Conservation (phyloP, 2,797 vertebrate species). For the Peromyscus eremicus region DNA sequence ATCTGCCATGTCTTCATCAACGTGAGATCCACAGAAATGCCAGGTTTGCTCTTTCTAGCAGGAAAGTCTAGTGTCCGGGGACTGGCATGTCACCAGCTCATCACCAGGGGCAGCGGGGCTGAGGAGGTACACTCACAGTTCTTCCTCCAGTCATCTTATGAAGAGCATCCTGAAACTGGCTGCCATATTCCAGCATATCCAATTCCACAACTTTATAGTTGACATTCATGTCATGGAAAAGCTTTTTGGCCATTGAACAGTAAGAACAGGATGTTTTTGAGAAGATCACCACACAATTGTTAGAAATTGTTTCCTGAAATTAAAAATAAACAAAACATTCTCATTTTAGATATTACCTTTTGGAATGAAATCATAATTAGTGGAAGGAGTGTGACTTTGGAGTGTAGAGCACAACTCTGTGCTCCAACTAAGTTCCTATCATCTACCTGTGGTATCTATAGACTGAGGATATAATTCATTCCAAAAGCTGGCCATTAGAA, state of each 20-base stretch:
- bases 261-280: constrained; percentile 97
- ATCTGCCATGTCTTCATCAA: not conserved
- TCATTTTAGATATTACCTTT: constrained; percentile 7
- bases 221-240: constrained; percentile 94
- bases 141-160: constrained; percentile 93
- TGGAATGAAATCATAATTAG: not conserved
- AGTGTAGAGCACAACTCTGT: not conserved
- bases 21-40: not conserved
- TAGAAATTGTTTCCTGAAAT: constrained; percentile 93
- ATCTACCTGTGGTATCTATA: not conserved
- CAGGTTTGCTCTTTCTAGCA: not conserved
- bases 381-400: not conserved
- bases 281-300: constrained; percentile 98
- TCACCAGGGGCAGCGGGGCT: too few relatives aligned
- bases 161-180: constrained; percentile 93
- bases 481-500: not conserved
- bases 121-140: constrained; percentile 91
- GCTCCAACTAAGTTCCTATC: not conserved
- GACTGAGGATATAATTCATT: too few relatives aligned
- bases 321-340: constrained; percentile 2
- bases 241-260: constrained; percentile 96
- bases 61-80: not conserved
- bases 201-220: constrained; percentile 94
- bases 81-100: not conserved
- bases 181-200: constrained; percentile 93